Base-by-base conservation (phyloP, 2,888 invertebrate genomes). In the Drosophila atripex region DNA sequence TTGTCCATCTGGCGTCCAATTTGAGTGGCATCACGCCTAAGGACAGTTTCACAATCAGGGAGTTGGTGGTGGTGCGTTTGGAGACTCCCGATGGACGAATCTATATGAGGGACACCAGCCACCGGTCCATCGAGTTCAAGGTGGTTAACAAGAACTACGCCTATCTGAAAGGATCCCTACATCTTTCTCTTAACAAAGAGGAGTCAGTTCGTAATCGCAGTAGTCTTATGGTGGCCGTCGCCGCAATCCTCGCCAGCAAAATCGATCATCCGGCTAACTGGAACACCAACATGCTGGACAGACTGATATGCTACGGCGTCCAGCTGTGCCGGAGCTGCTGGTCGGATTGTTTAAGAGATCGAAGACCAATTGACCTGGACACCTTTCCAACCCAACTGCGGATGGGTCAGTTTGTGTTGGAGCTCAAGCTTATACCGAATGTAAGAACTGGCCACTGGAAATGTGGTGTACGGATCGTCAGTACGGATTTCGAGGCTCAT, bases 201-300 rank as follows among this genome's bases (percentile, higher is more conserved):
- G 82, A 79, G 8, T 59, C 82, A 1, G 50, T 89, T 43, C 75
- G 82, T 2, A 82, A 78, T 56, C 83, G 88, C 5, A 89, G 90
- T 57, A 80, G 89, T 0, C 49, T 91, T 1, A 77, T 90, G 4
- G 85, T 89, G 3, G 89, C 82, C 1, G 76, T 90, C 0, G 61
- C 74, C 7, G 80, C 87, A 1, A 76, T 91, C 12, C 50, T 90
- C 23, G 87, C 88, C 9, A 84, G 91, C 1, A 90, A 90, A 66
- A 89, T 91, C 6, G 90, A 90, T 66, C 80, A 88, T 70, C 88
- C 91, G 0, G 86, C 89, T 1, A 86, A 89, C 0, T 91, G 91
- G 91, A 86, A 88, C 50, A 75, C 78, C 16, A 75, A 63, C 39
- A 80, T 86, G 28, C 32, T 90, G 1, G 89, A 91, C 60, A 87